phyloP scores from a whole-genome alignment of 92 coral and sea anemone species.

The Phenganax subtilis region DNA sequence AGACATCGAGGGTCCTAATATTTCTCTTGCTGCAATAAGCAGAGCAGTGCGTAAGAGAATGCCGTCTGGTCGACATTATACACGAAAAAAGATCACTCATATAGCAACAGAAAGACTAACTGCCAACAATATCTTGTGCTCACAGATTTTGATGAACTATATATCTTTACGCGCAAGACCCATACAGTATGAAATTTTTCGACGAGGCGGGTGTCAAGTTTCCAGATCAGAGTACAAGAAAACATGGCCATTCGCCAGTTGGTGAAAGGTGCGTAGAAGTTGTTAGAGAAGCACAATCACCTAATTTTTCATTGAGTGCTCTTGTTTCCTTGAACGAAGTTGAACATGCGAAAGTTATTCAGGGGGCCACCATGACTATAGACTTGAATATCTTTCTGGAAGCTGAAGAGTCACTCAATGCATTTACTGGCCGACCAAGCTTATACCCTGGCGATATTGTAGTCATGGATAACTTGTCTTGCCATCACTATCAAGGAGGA shows the following conservation, averaged over 20 bases:
- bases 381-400: background rate
- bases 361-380: background rate
- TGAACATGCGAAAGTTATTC: conserved; percentile 9
- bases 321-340: background rate
- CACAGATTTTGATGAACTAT: no score
- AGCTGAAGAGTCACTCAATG: background rate
- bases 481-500: background rate
- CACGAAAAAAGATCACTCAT: background rate
- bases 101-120: background rate
- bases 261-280: background rate
- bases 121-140: no score
- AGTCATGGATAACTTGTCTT: conserved; percentile 1
- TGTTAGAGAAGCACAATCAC: background rate
- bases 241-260: conserved; percentile 2
- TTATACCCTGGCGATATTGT: background rate
- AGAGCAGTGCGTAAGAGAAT: background rate
- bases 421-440: background rate
- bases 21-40: background rate
- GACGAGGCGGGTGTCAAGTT: background rate
- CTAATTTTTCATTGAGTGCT: background rate
- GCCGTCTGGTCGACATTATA: background rate
- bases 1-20: background rate
- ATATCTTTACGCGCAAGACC: no score
- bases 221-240: background rate
- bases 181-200: no score